Percentiles rank a stretch among this genome's conserved stretches.
Evolutionary conservation across 2,113 vertebrate species (phyloP).

Genomic region (Alosa alosa): DNA sequence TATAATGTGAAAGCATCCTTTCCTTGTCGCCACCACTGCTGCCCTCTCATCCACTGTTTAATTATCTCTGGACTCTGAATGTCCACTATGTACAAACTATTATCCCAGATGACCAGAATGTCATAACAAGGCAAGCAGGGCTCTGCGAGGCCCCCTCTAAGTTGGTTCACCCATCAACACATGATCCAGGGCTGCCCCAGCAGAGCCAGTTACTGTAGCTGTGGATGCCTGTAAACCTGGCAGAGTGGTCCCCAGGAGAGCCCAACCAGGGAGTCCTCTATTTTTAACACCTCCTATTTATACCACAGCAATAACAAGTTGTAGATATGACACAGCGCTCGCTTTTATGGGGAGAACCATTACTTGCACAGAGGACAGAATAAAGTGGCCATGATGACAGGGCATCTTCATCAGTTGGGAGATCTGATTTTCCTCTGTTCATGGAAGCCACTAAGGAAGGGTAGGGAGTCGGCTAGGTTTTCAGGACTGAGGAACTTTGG

Average conservation of each 20-base stretch:
- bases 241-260: background rate
- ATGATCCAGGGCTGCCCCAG: constrained; percentile 16
- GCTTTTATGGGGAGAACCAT: constrained; percentile 25
- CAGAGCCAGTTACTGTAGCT: background rate
- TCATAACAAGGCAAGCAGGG: background rate
- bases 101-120: background rate
- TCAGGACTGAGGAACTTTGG: background rate
- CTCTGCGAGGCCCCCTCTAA: background rate
- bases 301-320: constrained; percentile 21
- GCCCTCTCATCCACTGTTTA: background rate
- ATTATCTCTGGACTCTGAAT: background rate
- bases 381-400: background rate
- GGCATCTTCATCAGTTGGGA: background rate
- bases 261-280: constrained; percentile 34
- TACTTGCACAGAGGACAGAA: background rate
- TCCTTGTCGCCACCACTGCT: background rate
- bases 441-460: background rate
- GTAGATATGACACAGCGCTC: constrained; percentile 8
- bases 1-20: background rate
- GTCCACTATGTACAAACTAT: background rate
- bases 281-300: constrained; percentile 27
- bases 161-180: background rate
- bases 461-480: background rate
- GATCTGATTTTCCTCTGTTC: background rate
- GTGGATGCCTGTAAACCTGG: constrained; percentile 17